Evolutionary conservation across 1,140 invertebrate species (phyloP).

Genomic region (Camponotus pennsylvanicus): DNA sequence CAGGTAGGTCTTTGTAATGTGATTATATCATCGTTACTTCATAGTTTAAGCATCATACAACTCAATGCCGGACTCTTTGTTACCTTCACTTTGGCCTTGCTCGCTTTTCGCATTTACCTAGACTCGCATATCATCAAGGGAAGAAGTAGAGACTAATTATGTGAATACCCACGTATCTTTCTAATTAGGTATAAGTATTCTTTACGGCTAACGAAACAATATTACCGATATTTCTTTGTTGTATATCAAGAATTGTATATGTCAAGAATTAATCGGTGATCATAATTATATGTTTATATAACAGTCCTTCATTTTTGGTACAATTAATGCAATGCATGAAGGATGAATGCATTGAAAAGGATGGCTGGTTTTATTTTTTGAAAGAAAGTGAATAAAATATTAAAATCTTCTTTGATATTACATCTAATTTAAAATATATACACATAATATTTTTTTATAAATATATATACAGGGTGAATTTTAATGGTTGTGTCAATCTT

Average conservation of each 20-base stretch:
- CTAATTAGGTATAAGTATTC: background rate
- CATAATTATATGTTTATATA: background rate
- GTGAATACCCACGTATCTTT: conserved; percentile 24
- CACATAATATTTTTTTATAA: background rate
- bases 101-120: conserved; percentile 75
- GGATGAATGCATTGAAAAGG: no score
- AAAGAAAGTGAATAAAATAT: background rate
- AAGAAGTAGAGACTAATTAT: conserved; percentile 26
- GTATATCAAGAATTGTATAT: background rate
- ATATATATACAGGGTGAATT: no score
- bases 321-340: background rate
- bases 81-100: conserved; percentile 72
- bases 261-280: background rate
- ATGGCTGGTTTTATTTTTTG: background rate
- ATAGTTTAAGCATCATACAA: conserved; percentile 25
- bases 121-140: conserved; percentile 11
- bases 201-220: background rate
- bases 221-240: background rate
- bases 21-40: conserved; percentile 55
- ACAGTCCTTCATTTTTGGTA: background rate
- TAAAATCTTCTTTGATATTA: background rate
- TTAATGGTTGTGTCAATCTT: no score
- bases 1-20: background rate
- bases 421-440: background rate
- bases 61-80: conserved; percentile 44